Evolutionary conservation across 2,797 vertebrate genomes (phyloP).

Genomic region (Syngnathus acus): DNA sequence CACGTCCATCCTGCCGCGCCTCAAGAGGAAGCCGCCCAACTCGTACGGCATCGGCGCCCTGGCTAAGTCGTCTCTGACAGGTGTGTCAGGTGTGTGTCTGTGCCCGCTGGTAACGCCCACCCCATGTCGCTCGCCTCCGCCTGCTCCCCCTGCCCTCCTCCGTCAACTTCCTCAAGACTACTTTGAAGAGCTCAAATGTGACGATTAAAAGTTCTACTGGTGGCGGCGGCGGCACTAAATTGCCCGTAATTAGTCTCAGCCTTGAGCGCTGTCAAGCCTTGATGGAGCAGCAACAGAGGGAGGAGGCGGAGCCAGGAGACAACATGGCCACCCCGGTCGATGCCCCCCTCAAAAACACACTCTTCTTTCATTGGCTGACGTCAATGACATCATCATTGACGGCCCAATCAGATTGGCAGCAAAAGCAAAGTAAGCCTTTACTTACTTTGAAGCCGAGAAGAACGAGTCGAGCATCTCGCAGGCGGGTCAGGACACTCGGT

Average conservation of each 20-base stretch:
- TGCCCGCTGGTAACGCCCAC: slow-evolving; percentile 60
- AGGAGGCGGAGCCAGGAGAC: slow-evolving; percentile 62
- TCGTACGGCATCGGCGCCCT: slow-evolving; percentile 94
- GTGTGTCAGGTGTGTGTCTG: slow-evolving; percentile 84
- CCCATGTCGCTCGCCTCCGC: slow-evolving; percentile 72
- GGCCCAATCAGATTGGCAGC: slow-evolving; percentile 48
- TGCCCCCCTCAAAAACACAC: slow-evolving; percentile 42
- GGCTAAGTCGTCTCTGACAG: slow-evolving; percentile 98
- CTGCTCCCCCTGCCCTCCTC: slow-evolving; percentile 23
- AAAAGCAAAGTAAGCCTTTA: slow-evolving; percentile 52
- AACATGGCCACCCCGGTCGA: slow-evolving; percentile 72
- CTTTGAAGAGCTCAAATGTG: neutral
- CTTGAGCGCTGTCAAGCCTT: slow-evolving; percentile 7
- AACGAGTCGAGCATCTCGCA: slow-evolving; percentile 50
- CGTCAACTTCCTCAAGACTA: slow-evolving; percentile 22
- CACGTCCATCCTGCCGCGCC: slow-evolving; percentile 92
- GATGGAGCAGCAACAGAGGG: slow-evolving; percentile 30
- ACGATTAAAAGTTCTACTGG: neutral
- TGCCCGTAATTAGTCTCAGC: too few species aligned
- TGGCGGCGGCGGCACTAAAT: too few species aligned
- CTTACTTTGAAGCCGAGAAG: slow-evolving; percentile 43
- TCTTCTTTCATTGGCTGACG: slow-evolving; percentile 21
- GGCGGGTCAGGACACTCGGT: slow-evolving; percentile 55
- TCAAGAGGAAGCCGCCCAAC: slow-evolving; percentile 82
- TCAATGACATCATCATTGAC: slow-evolving; percentile 73